Base-by-base conservation (phyloP, 2,888 invertebrate genomes). In the Drosophila sordidula region DNA sequence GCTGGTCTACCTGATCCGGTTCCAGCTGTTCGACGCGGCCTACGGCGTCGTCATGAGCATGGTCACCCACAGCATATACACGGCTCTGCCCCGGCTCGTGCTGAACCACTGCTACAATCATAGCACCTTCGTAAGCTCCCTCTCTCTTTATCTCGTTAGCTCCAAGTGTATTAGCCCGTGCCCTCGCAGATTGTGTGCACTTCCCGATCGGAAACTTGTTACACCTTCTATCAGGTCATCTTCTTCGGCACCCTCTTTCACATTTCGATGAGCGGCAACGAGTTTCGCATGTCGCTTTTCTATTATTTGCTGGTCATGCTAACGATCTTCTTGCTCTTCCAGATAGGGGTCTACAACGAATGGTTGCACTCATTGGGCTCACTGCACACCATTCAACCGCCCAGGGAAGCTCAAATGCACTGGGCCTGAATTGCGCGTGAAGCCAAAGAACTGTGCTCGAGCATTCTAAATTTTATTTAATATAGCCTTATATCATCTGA, bases 261-360 rank as follows among this genome's bases (percentile, higher is more conserved):
- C 22, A 46, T 82, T 8, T 67, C 80, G 12, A 75, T 82, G 75
- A 67, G 73, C 44, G 70, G 67, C 6, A 56, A 68, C 50, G 75
- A 86, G 61, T 75, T 80, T 46, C 75, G 80, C 8, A 50, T 66
- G 6, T 86, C 82, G 0, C 67, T 86, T 0, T 63, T 78, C 16
- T n/a, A 38, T 14, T 73, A 75, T n/a, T 6, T 80, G 8, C 0
- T 45, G 5, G 4, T 6, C 5, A 16, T 78, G 29, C 14, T 16
- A 12, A 6, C 12, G 0, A 9, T 42, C 4, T 79, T 70, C 9
- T 0, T 67, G 0, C 0, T 50, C 0, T 70, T 50, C 3, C 70
- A 77, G 16, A 11, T 70, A 32, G 25, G 67, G 39, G 12, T 8
- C 0, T 56, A 49, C 26, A 6, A 22, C 6, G 3, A 45, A 0